These are phyloP conservation scores for Hyperoodon ampullatus DNA, from an alignment of 2,113 vertebrate species.

Conservation along the genomic window DNA sequence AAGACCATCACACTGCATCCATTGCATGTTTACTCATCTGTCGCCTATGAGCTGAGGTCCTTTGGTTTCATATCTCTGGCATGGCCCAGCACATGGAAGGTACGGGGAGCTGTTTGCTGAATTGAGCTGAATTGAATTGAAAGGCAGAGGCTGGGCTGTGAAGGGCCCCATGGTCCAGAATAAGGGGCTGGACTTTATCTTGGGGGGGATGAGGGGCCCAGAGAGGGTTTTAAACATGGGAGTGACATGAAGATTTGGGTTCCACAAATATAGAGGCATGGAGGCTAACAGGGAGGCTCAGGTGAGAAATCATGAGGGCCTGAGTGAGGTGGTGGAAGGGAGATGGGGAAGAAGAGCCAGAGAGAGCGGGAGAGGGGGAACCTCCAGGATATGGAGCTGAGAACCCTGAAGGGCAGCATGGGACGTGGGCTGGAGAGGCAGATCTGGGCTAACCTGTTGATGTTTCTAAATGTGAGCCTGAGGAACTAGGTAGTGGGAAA, in stretches of 20 bases:
- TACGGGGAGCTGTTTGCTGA: not conserved
- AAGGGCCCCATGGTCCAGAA: not conserved
- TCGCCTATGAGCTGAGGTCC: not conserved
- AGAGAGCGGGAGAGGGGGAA: not conserved
- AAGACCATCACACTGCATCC: not conserved
- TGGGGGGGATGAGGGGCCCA: not conserved
- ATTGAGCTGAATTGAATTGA: not conserved
- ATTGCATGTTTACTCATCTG: not conserved
- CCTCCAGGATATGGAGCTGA: accelerated
- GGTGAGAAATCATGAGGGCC: not conserved
- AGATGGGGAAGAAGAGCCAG: not conserved
- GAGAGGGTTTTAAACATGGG: not conserved
- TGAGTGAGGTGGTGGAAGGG: not conserved
- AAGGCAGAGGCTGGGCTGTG: not conserved
- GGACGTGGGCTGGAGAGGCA: not conserved
- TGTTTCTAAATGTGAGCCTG: not conserved
- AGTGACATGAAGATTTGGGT: not conserved
- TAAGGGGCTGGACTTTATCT: not conserved
- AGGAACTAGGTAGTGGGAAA: not conserved
- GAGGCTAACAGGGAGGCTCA: not conserved
- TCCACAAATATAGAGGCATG: not conserved
- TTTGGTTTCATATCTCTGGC: not conserved
- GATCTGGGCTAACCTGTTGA: not conserved
- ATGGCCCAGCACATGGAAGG: not conserved
- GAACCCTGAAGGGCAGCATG: not conserved